phyloP scores from a whole-genome alignment of 2,797 vertebrate species.

The Arctocebus calabarensis region DNA sequence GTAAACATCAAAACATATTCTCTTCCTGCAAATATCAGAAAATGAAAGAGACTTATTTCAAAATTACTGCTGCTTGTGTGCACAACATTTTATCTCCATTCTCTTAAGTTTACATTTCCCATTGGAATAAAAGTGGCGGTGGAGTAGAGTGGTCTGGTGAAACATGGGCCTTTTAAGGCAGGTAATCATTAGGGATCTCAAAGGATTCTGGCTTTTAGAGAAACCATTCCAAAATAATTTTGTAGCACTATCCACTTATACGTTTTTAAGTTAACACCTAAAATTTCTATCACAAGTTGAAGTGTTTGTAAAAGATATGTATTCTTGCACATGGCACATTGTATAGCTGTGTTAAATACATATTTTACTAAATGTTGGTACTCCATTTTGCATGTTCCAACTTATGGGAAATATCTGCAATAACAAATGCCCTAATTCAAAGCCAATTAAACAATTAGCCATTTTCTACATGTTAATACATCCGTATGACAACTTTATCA shows the following conservation, averaged over 20 bases:
- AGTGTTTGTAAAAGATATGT: neutral
- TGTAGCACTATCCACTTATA: neutral
- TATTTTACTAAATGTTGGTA: neutral
- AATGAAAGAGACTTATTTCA: neutral
- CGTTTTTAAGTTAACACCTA: slow-evolving; percentile 35
- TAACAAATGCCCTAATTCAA: neutral
- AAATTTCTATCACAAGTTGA: neutral
- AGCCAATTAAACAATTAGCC: neutral
- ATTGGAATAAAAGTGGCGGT: neutral
- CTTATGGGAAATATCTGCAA: neutral
- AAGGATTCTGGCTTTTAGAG: slow-evolving; percentile 22
- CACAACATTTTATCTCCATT: neutral
- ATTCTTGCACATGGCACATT: neutral
- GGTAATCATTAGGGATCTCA: neutral
- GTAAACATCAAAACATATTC: slow-evolving; percentile 55
- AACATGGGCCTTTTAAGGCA: neutral
- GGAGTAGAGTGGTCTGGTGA: neutral
- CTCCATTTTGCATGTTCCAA: neutral
- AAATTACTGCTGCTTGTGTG: neutral
- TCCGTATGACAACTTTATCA: neutral
- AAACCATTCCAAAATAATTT: slow-evolving; percentile 18
- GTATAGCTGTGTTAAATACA: neutral
- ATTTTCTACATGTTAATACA: neutral
- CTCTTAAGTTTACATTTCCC: neutral
- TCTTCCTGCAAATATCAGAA: slow-evolving; percentile 51